A percentile compares a stretch with the other conserved stretches of the same genome.
Conservation (phyloP, 2,888 invertebrate genomes). For the Plebejus anna region DNA sequence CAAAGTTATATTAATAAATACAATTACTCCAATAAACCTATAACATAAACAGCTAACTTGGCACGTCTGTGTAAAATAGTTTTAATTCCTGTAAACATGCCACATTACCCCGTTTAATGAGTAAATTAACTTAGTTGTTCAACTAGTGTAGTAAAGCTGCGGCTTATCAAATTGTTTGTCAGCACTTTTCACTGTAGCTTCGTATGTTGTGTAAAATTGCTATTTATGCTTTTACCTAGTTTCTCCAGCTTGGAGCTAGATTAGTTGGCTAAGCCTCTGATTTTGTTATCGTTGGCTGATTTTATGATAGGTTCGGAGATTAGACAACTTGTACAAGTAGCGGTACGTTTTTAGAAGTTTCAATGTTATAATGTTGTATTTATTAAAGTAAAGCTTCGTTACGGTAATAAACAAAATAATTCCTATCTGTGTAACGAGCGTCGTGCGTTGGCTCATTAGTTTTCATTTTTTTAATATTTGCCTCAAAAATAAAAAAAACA, state of each 20-base stretch:
- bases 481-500: not conserved
- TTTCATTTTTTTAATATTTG: not conserved
- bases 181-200: slow-evolving; percentile 20
- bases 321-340: not conserved
- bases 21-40: not conserved
- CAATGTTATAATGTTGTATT: not conserved
- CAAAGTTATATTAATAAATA: not conserved
- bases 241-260: not conserved
- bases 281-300: not conserved
- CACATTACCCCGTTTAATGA: slow-evolving; percentile 21
- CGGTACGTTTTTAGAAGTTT: not conserved
- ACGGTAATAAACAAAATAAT: not conserved
- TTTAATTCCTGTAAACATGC: slow-evolving; percentile 21
- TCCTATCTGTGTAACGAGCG: not conserved
- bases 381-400: not conserved
- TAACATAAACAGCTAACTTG: not conserved
- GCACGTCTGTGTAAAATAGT: not conserved
- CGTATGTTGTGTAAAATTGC: slow-evolving; percentile 23
- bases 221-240: slow-evolving; percentile 20
- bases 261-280: not conserved
- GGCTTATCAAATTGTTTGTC: slow-evolving; percentile 25
- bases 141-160: not conserved
- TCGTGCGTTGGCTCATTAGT: not conserved
- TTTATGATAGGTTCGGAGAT: not conserved
- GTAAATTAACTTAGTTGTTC: slow-evolving; percentile 26